These are phyloP conservation scores for Brenthis ino DNA, from an alignment of 2,888 invertebrate species.

Conservation along the genomic window DNA sequence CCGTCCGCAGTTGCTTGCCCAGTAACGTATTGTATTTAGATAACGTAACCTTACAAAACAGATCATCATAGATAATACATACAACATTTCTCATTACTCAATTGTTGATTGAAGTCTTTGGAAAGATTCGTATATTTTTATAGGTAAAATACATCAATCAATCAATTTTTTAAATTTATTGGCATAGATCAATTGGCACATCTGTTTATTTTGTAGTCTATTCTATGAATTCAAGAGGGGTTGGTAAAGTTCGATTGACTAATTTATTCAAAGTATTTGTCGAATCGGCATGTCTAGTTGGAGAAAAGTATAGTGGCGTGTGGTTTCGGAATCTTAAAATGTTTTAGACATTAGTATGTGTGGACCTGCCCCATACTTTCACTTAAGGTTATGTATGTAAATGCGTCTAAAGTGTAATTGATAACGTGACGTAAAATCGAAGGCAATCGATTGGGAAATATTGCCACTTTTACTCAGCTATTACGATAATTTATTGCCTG, in stretches of 20 bases:
- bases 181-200: conserved; percentile 5
- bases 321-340: conserved; percentile 76
- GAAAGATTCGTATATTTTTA: background rate
- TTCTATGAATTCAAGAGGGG: conserved; percentile 64
- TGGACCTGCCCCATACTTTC: conserved; percentile 72
- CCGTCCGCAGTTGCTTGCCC: conserved; percentile 28
- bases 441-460: conserved; percentile 49
- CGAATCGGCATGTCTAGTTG: conserved; percentile 61
- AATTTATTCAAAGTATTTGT: conserved; percentile 78
- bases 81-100: background rate
- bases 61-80: background rate
- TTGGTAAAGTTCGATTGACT: conserved; percentile 66
- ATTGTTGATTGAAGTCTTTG: background rate
- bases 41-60: conserved; percentile 10
- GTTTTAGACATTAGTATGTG: conserved; percentile 79
- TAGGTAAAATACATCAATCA: background rate
- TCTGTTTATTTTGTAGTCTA: conserved; percentile 31
- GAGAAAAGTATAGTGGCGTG: conserved; percentile 74
- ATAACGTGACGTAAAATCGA: conserved; percentile 72
- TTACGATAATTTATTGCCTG: conserved; percentile 17
- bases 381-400: conserved; percentile 79
- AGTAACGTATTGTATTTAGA: conserved; percentile 11
- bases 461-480: conserved; percentile 35
- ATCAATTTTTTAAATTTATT: background rate
- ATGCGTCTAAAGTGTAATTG: conserved; percentile 70